Percentiles rank a stretch among this genome's conserved stretches.
These are phyloP conservation scores for Aphelocoma californica DNA, from an alignment of 2,797 vertebrate species.

Conservation along the genomic window DNA sequence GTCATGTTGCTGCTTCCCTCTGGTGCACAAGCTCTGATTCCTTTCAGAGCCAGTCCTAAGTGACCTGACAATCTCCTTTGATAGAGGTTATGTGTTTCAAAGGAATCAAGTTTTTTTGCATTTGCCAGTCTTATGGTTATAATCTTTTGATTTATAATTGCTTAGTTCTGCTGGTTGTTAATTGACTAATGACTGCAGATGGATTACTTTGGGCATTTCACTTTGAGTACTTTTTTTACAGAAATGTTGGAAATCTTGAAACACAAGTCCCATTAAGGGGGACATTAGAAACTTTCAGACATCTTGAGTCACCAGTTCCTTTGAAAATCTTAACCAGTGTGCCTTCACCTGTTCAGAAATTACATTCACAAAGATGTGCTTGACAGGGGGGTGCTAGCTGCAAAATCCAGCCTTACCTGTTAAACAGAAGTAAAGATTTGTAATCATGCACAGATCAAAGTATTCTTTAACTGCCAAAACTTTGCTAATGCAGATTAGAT, in stretches of 20 bases:
- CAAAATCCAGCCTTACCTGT: background rate
- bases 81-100: background rate
- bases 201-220: background rate
- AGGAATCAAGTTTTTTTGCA: background rate
- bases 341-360: background rate
- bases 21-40: background rate
- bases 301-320: background rate
- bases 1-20: rapidly evolving
- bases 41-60: background rate
- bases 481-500: background rate
- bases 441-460: background rate
- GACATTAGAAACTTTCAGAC: background rate
- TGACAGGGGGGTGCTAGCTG: background rate
- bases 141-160: background rate
- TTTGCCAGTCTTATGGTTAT: background rate
- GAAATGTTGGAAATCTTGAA: background rate
- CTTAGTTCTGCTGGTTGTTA: background rate
- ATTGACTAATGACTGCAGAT: background rate
- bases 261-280: background rate
- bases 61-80: background rate
- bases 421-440: background rate
- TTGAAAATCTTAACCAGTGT: background rate
- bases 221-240: background rate
- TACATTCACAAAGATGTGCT: background rate
- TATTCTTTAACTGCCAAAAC: background rate